These are phyloP conservation scores for Montipora foliosa DNA, from an alignment of 64 coral and sea anemone species.

Conservation along the genomic window DNA sequence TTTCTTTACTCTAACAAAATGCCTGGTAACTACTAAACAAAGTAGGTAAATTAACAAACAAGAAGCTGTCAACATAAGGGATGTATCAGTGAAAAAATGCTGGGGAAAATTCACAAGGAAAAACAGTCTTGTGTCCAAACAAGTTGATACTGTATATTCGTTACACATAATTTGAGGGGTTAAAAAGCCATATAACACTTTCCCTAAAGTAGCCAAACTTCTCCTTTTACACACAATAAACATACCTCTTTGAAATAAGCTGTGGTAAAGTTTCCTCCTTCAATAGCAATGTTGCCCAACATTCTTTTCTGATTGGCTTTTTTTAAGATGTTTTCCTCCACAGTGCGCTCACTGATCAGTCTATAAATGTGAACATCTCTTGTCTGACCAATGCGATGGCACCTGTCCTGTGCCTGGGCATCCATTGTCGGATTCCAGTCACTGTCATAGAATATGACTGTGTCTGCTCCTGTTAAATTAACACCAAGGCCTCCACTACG, in stretches of 20 bases:
- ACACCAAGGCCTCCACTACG: slow-evolving; percentile 98
- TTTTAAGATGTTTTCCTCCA: slow-evolving; percentile 98
- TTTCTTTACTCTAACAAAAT: no score
- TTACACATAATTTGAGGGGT: no score
- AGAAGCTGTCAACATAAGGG: no score
- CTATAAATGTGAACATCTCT: slow-evolving; percentile 99
- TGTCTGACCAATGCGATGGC: slow-evolving; percentile 98
- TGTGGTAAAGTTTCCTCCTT: slow-evolving; percentile 98
- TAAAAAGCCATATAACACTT: no score
- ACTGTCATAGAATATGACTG: slow-evolving; percentile 98
- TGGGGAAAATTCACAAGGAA: no score
- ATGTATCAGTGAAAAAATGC: no score
- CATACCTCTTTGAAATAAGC: slow-evolving; percentile 93
- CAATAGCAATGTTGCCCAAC: slow-evolving; percentile 96
- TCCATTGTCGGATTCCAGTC: slow-evolving; percentile 99
- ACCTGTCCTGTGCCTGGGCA: slow-evolving; percentile 96
- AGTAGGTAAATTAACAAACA: no score
- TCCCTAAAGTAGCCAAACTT: no score
- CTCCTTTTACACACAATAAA: not conserved
- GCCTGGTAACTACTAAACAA: no score
- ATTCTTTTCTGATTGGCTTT: slow-evolving; percentile 97
- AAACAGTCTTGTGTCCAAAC: no score
- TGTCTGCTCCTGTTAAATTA: slow-evolving; percentile 97
- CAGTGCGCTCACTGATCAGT: slow-evolving; percentile 91
- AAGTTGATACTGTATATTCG: no score